Conservation (phyloP, 2,888 invertebrate species). For the Serrognathus titanus region DNA sequence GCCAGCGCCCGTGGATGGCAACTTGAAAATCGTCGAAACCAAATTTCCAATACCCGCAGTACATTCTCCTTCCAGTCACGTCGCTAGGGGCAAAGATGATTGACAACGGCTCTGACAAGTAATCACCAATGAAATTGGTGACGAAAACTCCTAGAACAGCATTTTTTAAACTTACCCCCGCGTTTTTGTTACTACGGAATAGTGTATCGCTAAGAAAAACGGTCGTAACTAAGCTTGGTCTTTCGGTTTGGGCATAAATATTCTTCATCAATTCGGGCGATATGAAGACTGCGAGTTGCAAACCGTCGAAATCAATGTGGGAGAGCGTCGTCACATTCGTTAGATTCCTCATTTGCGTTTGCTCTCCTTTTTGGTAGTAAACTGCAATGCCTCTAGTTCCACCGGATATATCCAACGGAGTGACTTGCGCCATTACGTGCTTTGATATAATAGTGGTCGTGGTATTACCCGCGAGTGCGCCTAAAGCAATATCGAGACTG, state of each 20-base stretch:
- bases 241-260: background rate
- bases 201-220: background rate
- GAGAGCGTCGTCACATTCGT: background rate
- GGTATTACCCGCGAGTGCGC: background rate
- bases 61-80: background rate
- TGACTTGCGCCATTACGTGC: conserved; percentile 7
- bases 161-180: too few relatives aligned
- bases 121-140: background rate
- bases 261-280: background rate
- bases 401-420: background rate
- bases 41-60: conserved; percentile 7
- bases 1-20: conserved; percentile 12
- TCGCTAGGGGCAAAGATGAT: background rate
- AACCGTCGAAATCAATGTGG: background rate
- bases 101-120: background rate
- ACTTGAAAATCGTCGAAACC: conserved; percentile 3
- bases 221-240: background rate
- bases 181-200: background rate
- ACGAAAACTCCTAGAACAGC: background rate
- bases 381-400: conserved; percentile 10
- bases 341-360: background rate
- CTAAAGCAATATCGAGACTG: background rate
- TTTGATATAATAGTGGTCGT: background rate
- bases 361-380: background rate
- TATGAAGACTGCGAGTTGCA: background rate